Evolutionary conservation across 2,113 vertebrate genomes (phyloP), one percentile per base, ranked within the genome.

Genomic region (Oreocharis arfaki): DNA sequence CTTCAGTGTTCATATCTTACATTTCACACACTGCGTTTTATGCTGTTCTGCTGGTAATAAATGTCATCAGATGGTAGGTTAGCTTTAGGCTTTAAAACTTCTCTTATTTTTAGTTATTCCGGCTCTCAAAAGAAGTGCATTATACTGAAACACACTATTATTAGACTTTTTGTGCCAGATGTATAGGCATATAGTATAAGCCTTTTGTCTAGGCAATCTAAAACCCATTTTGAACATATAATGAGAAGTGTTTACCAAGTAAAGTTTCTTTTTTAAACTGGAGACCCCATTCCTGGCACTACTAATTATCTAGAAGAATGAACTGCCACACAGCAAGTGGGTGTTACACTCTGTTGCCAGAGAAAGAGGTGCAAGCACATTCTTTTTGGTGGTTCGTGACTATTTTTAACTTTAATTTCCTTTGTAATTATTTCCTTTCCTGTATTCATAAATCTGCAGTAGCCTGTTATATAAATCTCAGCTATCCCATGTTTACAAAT

Each of bases 321-420:
- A 95, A 87, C 61, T 60, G 65, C 84, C 74, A 49, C 73, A 69
- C 41, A 91, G 86, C 81, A 73, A 89, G 91, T 79, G 84, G 91
- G 95, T 68, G 52, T 93, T 87, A 86, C 17, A 52, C 26, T 28
- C 68, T 37, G n/a, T 39, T 96, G 90, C 89, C 76, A 89, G 69
- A 95, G 86, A 89, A 96, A 86, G 93, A 92, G 59, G 65, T 88
- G 70, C 60, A 92, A 87, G 83, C 81, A 91, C 67, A 90, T 81
- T 65, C 79, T 77, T 96, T 96, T 59, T 82, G 26, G 42, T 69
- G 37, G 83, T 65, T 89, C 53, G 22, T 82, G 30, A 84, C 90
- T 95, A 95, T 95, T 97, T 97, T 94, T 91, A 95, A 89, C 88
- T 85, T 94, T 75, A 69, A 87, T 97, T 95, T 92, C 87, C 81